These are phyloP conservation scores for Alcis repandata DNA, from an alignment of 2,888 invertebrate species.

Conservation along the genomic window DNA sequence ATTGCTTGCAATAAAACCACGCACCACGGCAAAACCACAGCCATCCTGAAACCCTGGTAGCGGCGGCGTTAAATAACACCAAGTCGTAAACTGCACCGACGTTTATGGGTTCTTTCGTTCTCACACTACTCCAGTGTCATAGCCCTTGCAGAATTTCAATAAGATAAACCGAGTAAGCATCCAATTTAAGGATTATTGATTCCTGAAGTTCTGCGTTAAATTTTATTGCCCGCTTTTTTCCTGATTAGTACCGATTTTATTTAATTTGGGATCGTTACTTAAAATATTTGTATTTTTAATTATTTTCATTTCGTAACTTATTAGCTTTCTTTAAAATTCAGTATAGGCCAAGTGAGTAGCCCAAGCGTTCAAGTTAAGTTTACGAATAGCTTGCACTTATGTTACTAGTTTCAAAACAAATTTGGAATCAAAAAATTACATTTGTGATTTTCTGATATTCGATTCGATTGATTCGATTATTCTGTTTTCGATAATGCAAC, in stretches of 20 bases:
- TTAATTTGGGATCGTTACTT: too few relatives aligned
- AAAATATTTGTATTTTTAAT: too few relatives aligned
- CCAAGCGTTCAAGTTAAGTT: too few relatives aligned
- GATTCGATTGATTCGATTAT: too few relatives aligned
- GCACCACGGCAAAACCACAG: conserved; percentile 38
- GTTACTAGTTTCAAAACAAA: too few relatives aligned
- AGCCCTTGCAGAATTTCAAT: conserved; percentile 59
- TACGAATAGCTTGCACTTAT: too few relatives aligned
- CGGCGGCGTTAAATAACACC: conserved; percentile 63
- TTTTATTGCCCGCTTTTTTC: conserved; percentile 1
- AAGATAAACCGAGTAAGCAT: conserved; percentile 40
- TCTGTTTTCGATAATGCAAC: too few relatives aligned
- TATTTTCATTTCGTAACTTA: too few relatives aligned
- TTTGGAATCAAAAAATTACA: too few relatives aligned
- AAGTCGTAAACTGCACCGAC: conserved; percentile 68
- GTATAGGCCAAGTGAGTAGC: too few relatives aligned
- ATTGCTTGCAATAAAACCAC: conserved; percentile 31
- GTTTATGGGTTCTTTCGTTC: conserved; percentile 65
- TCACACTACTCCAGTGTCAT: conserved; percentile 67
- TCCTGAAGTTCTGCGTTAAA: conserved; percentile 10
- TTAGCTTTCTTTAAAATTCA: too few relatives aligned
- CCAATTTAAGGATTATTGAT: conserved; percentile 41
- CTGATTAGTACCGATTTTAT: not conserved
- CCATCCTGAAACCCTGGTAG: conserved; percentile 43
- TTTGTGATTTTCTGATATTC: too few relatives aligned